Evolutionary conservation across 2,888 invertebrate genomes (phyloP).

Genomic region (Tetanocera ferruginea): DNA sequence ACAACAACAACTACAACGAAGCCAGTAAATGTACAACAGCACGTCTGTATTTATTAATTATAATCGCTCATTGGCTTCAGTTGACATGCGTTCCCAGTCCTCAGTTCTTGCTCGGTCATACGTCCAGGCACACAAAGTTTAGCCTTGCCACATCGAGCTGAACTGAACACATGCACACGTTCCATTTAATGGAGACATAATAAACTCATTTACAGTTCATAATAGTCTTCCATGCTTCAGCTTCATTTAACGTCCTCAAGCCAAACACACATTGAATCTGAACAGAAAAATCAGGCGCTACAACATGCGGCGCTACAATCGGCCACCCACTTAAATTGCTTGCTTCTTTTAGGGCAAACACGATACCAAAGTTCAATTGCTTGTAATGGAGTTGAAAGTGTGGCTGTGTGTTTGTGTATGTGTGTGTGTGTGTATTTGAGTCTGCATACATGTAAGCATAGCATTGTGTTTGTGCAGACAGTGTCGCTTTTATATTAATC

Average conservation of each 20-base stretch:
- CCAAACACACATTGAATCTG: slow-evolving; percentile 41
- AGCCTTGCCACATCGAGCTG: not conserved
- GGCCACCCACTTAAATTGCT: not conserved
- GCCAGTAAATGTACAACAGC: not conserved
- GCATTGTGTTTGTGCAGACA: slow-evolving; percentile 29
- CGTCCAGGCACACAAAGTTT: not conserved
- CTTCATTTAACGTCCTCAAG: slow-evolving; percentile 11
- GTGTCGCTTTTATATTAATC: slow-evolving; percentile 15
- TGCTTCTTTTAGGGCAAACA: slow-evolving; percentile 32
- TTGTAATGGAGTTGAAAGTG: slow-evolving; percentile 55
- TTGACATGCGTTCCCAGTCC: slow-evolving; percentile 20
- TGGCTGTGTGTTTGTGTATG: slow-evolving; percentile 16
- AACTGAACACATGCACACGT: not conserved
- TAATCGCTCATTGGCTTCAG: slow-evolving; percentile 39
- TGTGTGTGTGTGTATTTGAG: slow-evolving; percentile 21
- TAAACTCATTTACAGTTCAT: slow-evolving; percentile 60
- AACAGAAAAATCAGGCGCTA: not conserved
- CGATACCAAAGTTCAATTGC: slow-evolving; percentile 59
- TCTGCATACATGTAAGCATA: not conserved
- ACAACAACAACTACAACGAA: not conserved
- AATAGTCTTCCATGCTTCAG: slow-evolving; percentile 41
- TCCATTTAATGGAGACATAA: slow-evolving; percentile 50
- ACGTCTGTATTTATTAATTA: slow-evolving; percentile 37
- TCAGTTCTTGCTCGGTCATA: not conserved
- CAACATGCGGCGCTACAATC: not conserved